Conservation (phyloP, 2,888 invertebrate genomes). For the Drosophila suboccidentalis region DNA sequence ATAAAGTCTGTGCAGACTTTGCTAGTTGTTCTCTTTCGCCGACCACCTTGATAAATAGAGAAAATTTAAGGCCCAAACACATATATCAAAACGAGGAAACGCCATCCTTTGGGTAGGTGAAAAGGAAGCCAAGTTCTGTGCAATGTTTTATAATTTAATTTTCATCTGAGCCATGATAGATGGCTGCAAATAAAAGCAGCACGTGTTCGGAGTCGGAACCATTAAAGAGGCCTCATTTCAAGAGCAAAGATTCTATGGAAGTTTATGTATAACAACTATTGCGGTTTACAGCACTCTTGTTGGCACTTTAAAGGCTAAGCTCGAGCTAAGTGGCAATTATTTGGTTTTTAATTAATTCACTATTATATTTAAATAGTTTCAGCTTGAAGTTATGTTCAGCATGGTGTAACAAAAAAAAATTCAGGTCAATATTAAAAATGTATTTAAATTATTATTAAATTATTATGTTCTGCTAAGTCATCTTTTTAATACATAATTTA, state of each 20-base stretch:
- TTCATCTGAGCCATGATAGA: slow-evolving; percentile 17
- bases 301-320: slow-evolving; percentile 3
- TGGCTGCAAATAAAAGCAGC: slow-evolving; percentile 1
- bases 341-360: slow-evolving; percentile 8
- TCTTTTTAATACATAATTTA: no score
- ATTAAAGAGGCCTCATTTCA: background rate
- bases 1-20: slow-evolving; percentile 6
- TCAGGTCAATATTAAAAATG: background rate
- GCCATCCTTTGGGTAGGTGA: background rate
- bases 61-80: slow-evolving; percentile 26
- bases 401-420: background rate
- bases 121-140: background rate
- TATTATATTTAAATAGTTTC: background rate
- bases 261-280: slow-evolving; percentile 1
- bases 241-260: background rate
- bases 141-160: slow-evolving; percentile 21
- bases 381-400: background rate
- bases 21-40: slow-evolving; percentile 4
- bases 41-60: slow-evolving; percentile 19
- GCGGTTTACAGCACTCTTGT: background rate
- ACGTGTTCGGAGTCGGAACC: background rate
- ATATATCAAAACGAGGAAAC: slow-evolving; percentile 12
- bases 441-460: no score
- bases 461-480: no score
- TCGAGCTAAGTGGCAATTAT: background rate